Evolutionary conservation across 1,140 invertebrate species (phyloP).

Genomic region (Melipona quadrifasciata): DNA sequence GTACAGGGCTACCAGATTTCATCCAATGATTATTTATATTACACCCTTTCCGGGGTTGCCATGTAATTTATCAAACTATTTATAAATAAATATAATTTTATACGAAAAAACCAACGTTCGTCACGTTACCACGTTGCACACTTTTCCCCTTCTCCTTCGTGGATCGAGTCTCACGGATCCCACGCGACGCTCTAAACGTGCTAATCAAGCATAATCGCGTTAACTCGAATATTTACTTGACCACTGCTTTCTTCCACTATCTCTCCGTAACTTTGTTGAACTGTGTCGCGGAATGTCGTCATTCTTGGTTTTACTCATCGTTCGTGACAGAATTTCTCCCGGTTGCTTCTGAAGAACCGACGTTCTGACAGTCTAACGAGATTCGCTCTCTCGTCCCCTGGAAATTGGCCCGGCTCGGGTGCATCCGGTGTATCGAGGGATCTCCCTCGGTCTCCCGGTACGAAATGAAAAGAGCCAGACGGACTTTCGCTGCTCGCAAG

Average conservation of each 20-base stretch:
- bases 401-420: slow-evolving; percentile 66
- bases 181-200: neutral
- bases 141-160: neutral
- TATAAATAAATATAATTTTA: slow-evolving; percentile 81
- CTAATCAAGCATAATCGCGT: slow-evolving; percentile 1
- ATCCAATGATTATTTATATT: slow-evolving; percentile 80
- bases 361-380: slow-evolving; percentile 57
- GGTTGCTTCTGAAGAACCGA: neutral
- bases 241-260: neutral
- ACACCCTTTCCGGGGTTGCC: slow-evolving; percentile 60
- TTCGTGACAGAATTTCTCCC: slow-evolving; percentile 35
- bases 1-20: slow-evolving; percentile 70
- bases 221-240: slow-evolving; percentile 4
- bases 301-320: neutral
- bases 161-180: neutral
- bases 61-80: slow-evolving; percentile 82
- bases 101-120: slow-evolving; percentile 27
- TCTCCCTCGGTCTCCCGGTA: neutral
- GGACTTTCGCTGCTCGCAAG: slow-evolving; percentile 78
- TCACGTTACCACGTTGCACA: neutral
- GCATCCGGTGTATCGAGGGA: slow-evolving; percentile 77
- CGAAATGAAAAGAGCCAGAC: slow-evolving; percentile 55
- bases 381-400: slow-evolving; percentile 5
- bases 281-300: neutral
- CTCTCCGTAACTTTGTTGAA: neutral